These are phyloP conservation scores for Lophotis ruficrista DNA, from an alignment of 2,113 vertebrate species.

Conservation along the genomic window DNA sequence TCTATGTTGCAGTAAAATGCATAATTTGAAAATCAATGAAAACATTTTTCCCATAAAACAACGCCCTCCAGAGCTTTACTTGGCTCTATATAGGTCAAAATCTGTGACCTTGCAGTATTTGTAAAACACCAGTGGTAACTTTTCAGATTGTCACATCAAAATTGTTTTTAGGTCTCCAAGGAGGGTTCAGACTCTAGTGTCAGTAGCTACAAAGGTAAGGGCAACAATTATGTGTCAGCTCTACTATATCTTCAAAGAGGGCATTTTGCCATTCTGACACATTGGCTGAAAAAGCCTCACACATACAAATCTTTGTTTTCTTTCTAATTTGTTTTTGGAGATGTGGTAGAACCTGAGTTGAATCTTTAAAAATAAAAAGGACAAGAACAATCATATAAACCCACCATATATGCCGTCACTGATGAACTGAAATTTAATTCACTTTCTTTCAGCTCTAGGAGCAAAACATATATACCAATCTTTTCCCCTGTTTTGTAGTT, in stretches of 20 bases:
- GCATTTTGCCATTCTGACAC: slow-evolving; percentile 62
- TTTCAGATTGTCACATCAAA: slow-evolving; percentile 73
- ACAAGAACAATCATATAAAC: not conserved
- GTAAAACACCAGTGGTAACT: slow-evolving; percentile 68
- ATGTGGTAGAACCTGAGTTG: slow-evolving; percentile 1
- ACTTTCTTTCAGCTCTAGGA: slow-evolving; percentile 5
- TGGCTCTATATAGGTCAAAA: slow-evolving; percentile 42
- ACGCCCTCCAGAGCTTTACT: slow-evolving; percentile 47
- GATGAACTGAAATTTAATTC: not conserved
- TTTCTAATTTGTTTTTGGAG: slow-evolving; percentile 69
- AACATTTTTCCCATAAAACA: slow-evolving; percentile 61
- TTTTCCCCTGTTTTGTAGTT: not conserved
- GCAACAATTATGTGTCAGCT: slow-evolving; percentile 74
- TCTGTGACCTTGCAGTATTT: slow-evolving; percentile 73
- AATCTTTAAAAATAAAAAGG: slow-evolving; percentile 48
- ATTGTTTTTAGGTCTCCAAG: slow-evolving; percentile 79
- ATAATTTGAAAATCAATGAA: slow-evolving; percentile 71
- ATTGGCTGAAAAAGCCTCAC: slow-evolving; percentile 27
- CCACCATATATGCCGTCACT: not conserved
- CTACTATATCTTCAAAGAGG: slow-evolving; percentile 64
- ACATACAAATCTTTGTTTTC: slow-evolving; percentile 45
- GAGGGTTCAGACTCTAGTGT: slow-evolving; percentile 69
- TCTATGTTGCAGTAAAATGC: slow-evolving; percentile 27
- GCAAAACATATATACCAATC: not conserved
- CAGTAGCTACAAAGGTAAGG: slow-evolving; percentile 71